Conservation (phyloP, 2,113 vertebrate genomes). For the Leiothrix lutea region DNA sequence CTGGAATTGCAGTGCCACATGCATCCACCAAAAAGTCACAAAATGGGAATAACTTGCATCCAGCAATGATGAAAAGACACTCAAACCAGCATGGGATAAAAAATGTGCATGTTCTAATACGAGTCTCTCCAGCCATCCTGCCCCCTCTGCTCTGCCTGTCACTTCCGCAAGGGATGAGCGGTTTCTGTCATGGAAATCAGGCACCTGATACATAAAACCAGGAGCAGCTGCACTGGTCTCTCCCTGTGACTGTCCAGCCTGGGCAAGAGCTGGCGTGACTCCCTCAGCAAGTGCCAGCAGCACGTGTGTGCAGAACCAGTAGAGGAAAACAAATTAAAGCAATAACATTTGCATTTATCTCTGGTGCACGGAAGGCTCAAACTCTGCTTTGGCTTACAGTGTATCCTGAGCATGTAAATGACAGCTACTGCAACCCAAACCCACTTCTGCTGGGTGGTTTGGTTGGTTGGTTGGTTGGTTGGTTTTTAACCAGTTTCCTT, state of each 20-base stretch:
- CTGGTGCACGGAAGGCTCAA: background rate
- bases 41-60: background rate
- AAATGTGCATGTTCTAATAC: background rate
- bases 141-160: background rate
- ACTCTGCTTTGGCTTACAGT: background rate
- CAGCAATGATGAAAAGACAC: background rate
- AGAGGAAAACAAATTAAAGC: background rate
- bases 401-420: background rate
- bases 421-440: background rate
- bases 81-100: background rate
- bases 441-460: background rate
- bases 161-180: background rate
- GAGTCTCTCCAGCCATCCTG: background rate
- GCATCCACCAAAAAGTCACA: background rate
- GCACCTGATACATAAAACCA: background rate
- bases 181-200: conserved; percentile 10
- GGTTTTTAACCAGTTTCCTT: background rate
- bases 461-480: background rate
- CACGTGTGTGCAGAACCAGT: accelerated
- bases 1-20: background rate
- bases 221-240: background rate
- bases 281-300: background rate
- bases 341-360: background rate
- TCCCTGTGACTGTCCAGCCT: background rate
- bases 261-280: background rate